Evolutionary conservation across 2,797 vertebrate genomes (phyloP), one percentile per base, ranked within the genome.

Genomic region (Acrocephalus scirpaceus): DNA sequence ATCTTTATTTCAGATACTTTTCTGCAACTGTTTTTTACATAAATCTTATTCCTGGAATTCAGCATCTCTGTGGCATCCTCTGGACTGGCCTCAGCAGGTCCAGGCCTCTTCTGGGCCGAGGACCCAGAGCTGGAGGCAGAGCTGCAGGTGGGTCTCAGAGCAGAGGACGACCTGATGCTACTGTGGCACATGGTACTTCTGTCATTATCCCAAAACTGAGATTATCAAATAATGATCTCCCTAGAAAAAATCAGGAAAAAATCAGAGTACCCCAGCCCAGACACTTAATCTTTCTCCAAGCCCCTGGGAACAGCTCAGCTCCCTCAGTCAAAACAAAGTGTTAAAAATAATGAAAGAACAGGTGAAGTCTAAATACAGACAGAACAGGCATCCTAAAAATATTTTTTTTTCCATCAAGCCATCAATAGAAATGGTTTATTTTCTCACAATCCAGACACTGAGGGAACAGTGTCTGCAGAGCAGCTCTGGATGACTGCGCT

Each of bases 341-440:
- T 89, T 80, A 83, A 89, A 92, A 91, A 82, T 85, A 89, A 78
- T 36, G 57, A 54, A 82, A 73, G 91, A 96, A 72, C 85, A 93
- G 87, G 92, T 92, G 93, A 97, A 56, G 76, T 20, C 95, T 93
- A 94, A 96, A 88, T 40, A 51, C 47, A 86, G 90, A 8, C 26
- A 25, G 54, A 69, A 27, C 0, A 13, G 16, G 30, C 27, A 66
- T 10, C 79, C 58, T 26, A 56, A 64, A 88, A 90, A 51, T 84
- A 86, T 47, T 48, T 78, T 87, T 67, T 23, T 70, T 87, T 51
- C 75, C 71, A 58, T 17, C 18, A 69, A 92, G 75, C 58, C 60
- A 66, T 48, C 90, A 61, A 22, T 75, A 83, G 61, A 86, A 91
- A 93, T 19, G 29, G 42, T 86, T 91, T 84, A 36, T 88, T 83